Evolutionary conservation across 2,888 invertebrate species (phyloP).

Genomic region (Cyclophora albipunctata): DNA sequence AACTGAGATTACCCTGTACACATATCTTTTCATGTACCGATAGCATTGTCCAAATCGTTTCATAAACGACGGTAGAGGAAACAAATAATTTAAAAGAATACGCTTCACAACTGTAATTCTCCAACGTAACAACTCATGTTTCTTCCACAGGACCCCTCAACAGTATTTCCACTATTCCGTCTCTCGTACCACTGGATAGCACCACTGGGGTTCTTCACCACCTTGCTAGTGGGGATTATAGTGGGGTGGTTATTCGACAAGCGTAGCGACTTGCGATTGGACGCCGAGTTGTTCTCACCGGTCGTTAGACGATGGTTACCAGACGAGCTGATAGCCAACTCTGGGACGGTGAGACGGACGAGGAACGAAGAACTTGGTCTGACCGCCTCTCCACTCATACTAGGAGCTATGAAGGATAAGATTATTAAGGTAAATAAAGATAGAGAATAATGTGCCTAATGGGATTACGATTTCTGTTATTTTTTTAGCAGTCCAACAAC

Average conservation of each 20-base stretch:
- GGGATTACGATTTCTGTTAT: too few species aligned
- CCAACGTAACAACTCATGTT: too few species aligned
- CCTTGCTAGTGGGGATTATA: conserved; percentile 79
- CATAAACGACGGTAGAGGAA: too few species aligned
- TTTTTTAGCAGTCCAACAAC: too few species aligned
- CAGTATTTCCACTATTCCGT: conserved; percentile 83
- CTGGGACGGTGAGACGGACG: conserved; percentile 31
- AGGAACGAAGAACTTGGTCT: conserved; percentile 19
- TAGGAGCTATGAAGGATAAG: conserved; percentile 25
- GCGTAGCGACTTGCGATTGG: conserved; percentile 34
- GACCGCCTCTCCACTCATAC: conserved; percentile 46
- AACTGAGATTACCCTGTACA: too few species aligned
- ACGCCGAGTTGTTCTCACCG: conserved; percentile 60
- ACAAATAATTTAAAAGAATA: too few species aligned
- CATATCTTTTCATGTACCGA: too few species aligned
- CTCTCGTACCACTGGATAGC: conserved; percentile 90
- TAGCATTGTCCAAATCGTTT: too few species aligned
- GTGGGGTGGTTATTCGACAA: conserved; percentile 65
- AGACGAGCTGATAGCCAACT: conserved; percentile 34
- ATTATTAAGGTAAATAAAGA: background rate
- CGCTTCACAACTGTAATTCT: too few species aligned
- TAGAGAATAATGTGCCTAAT: background rate
- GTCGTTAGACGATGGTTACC: conserved; percentile 51
- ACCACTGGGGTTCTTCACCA: conserved; percentile 80
- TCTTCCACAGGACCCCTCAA: conserved; percentile 46